phyloP scores from a whole-genome alignment of 2,113 vertebrate genomes.

The Smithornis capensis region DNA sequence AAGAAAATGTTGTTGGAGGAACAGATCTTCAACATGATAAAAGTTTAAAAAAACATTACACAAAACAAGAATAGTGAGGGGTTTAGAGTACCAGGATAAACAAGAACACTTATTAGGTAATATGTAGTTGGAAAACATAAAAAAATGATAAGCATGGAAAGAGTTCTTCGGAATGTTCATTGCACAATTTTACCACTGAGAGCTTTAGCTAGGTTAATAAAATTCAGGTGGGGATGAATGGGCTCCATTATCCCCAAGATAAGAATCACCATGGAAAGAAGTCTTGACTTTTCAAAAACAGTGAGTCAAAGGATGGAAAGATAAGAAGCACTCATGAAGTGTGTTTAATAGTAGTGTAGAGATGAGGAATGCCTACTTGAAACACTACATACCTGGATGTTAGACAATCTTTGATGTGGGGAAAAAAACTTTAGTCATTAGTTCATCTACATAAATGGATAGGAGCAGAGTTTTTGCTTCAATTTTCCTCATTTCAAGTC shows the following conservation, averaged over 20 bases:
- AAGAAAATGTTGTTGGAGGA: neutral
- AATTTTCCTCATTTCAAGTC: neutral
- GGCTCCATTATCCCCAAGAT: neutral
- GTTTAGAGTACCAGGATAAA: neutral
- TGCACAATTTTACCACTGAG: neutral
- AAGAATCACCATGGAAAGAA: neutral
- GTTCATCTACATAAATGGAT: neutral
- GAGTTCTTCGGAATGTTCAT: neutral
- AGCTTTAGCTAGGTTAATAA: neutral
- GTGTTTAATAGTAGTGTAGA: neutral
- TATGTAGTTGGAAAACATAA: neutral
- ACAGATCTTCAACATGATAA: neutral
- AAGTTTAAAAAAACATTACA: neutral
- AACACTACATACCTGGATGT: neutral
- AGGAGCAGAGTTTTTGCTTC: neutral
- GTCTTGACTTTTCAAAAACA: neutral
- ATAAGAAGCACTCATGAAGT: neutral
- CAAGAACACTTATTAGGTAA: neutral
- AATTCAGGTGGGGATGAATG: neutral
- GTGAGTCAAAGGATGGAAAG: neutral
- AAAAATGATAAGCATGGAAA: neutral
- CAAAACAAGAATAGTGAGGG: neutral
- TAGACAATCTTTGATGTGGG: neutral
- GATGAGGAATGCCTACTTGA: neutral
- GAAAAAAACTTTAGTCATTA: neutral